Conservation (phyloP, 2,888 invertebrate species). For the Zhuqinia jingwanae region DNA sequence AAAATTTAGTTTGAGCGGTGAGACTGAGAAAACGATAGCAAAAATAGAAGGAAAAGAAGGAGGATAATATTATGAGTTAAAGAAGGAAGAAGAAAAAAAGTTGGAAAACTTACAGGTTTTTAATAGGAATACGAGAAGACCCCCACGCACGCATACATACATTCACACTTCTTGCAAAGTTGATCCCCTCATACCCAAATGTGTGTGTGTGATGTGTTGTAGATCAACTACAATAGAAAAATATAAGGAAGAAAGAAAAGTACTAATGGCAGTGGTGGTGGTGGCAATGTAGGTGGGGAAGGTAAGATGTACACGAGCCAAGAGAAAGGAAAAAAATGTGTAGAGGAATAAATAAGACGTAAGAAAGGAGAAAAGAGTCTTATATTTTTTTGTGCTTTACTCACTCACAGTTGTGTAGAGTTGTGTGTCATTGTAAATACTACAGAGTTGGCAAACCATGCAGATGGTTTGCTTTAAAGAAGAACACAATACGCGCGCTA, state of each 20-base stretch:
- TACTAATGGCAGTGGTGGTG: not conserved
- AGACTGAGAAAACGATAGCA: slow-evolving; percentile 1
- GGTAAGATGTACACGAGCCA: not conserved
- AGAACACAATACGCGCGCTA: too few relatives aligned
- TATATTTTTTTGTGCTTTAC: too few relatives aligned
- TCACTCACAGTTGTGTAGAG: not conserved
- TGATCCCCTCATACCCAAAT: slow-evolving; percentile 14
- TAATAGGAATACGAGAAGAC: slow-evolving; percentile 2
- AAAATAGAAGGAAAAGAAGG: not conserved
- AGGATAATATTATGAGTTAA: not conserved
- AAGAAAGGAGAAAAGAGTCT: not conserved
- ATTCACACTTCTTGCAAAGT: slow-evolving; percentile 35
- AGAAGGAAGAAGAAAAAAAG: slow-evolving; percentile 8
- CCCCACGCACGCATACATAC: not conserved
- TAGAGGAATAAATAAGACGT: not conserved
- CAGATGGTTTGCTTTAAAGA: not conserved
- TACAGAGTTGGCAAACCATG: not conserved
- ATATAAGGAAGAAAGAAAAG: not conserved
- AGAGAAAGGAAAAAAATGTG: not conserved
- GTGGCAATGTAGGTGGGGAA: not conserved
- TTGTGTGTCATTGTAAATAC: slow-evolving; percentile 24
- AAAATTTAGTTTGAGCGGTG: slow-evolving; percentile 18
- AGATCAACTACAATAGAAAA: slow-evolving; percentile 31
- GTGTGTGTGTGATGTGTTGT: too few relatives aligned
- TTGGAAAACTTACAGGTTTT: slow-evolving; percentile 33